phyloP scores from a whole-genome alignment of 1,140 invertebrate species.

The Meteorus sp. region DNA sequence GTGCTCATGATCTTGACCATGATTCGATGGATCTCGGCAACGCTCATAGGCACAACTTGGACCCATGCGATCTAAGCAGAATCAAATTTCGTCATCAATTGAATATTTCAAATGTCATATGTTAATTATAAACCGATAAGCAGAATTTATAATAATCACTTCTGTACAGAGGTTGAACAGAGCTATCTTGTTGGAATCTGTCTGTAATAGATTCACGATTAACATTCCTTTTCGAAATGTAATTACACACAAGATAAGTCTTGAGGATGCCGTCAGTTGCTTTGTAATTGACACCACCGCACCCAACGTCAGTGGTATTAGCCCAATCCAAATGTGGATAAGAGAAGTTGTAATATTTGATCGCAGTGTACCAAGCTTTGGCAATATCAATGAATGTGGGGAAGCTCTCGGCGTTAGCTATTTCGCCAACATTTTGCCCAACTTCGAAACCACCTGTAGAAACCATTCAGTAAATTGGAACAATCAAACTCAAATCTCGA shows the following conservation, averaged over 20 bases:
- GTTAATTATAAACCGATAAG: no score
- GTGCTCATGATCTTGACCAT: no score
- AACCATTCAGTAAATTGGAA: not conserved
- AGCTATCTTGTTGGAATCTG: no score
- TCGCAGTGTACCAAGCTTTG: not conserved
- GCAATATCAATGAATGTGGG: not conserved
- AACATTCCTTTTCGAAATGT: no score
- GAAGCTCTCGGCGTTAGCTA: not conserved
- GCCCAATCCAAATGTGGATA: constrained; percentile 60
- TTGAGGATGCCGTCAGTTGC: constrained; percentile 26
- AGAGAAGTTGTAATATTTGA: not conserved
- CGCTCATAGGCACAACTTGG: no score
- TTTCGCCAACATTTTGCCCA: constrained; percentile 6
- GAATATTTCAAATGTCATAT: no score
- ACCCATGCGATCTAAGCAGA: no score
- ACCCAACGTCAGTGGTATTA: constrained; percentile 59
- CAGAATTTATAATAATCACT: no score
- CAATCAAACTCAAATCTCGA: not conserved
- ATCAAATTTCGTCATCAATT: no score
- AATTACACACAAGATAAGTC: constrained; percentile 56
- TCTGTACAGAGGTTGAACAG: no score
- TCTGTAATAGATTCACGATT: no score
- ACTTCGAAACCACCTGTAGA: not conserved
- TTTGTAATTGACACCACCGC: constrained; percentile 58
- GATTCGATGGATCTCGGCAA: no score